phyloP scores from a whole-genome alignment of 2,113 vertebrate genomes.

The Podocnemis expansa region DNA sequence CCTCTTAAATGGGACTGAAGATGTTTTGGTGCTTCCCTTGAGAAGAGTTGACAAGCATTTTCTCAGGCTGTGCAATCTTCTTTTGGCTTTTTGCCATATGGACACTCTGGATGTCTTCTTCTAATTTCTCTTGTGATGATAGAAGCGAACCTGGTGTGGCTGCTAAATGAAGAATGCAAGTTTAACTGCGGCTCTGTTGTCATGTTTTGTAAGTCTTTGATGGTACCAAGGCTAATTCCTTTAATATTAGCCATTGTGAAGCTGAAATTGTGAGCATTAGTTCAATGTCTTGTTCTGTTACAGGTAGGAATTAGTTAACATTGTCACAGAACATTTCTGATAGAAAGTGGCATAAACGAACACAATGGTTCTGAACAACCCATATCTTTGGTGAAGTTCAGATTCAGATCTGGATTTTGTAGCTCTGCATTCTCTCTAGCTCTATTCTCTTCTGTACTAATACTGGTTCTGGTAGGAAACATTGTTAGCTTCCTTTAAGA shows the following conservation, averaged over 20 bases:
- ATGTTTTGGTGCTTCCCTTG: background rate
- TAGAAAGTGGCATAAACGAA: rapidly evolving
- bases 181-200: background rate
- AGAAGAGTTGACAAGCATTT: background rate
- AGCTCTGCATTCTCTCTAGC: background rate
- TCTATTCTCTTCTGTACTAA: background rate
- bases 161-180: background rate
- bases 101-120: background rate
- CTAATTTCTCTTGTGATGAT: background rate
- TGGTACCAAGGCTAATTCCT: background rate
- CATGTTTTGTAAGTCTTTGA: background rate
- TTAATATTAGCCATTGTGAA: background rate
- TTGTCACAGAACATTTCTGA: background rate
- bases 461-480: background rate
- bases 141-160: background rate
- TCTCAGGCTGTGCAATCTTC: background rate
- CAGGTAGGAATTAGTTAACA: background rate
- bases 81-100: background rate
- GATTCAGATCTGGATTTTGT: background rate
- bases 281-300: background rate
- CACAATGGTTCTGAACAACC: background rate
- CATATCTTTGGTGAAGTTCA: background rate
- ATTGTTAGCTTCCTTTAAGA: background rate
- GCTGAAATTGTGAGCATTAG: background rate
- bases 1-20: background rate